Percentiles rank a stretch among this genome's conserved stretches.
Evolutionary conservation across 2,113 vertebrate species (phyloP).

Genomic region (Passer montanus): DNA sequence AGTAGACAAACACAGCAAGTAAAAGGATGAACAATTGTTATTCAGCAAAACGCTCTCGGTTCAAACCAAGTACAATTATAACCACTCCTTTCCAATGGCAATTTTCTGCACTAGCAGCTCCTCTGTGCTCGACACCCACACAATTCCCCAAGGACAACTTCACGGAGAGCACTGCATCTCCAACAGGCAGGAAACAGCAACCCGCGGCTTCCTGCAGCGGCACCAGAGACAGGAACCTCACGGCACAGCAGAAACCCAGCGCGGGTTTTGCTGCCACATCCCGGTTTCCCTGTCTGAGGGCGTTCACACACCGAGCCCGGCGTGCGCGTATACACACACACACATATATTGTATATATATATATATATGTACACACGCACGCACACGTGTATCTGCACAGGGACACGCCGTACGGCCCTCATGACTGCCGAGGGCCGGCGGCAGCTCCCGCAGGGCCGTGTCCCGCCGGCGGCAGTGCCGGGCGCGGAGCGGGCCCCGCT

Average conservation of each 20-base stretch:
- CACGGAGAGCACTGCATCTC: not conserved
- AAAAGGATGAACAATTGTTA: not conserved
- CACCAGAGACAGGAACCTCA: not conserved
- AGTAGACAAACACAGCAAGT: not conserved
- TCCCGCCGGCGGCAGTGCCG: not conserved
- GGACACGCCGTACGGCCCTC: not conserved
- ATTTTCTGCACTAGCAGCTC: not conserved
- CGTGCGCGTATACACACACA: fast-evolving
- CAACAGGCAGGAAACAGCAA: not conserved
- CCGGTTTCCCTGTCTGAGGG: fast-evolving
- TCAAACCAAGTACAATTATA: not conserved
- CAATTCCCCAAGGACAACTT: not conserved
- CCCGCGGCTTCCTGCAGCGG: not conserved
- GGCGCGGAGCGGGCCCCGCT: not conserved
- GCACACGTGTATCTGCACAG: fast-evolving
- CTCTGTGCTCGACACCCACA: not conserved
- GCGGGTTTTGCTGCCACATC: fast-evolving
- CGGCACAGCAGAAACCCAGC: fast-evolving
- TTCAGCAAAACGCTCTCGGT: fast-evolving
- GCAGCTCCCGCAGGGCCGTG: not conserved
- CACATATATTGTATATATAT: fast-evolving
- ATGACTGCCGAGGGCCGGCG: fast-evolving
- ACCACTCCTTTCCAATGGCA: not conserved
- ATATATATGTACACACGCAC: fast-evolving
- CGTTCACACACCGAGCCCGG: not conserved